phyloP scores from a whole-genome alignment of 2,888 invertebrate genomes.

The Nemoura dubitans region DNA sequence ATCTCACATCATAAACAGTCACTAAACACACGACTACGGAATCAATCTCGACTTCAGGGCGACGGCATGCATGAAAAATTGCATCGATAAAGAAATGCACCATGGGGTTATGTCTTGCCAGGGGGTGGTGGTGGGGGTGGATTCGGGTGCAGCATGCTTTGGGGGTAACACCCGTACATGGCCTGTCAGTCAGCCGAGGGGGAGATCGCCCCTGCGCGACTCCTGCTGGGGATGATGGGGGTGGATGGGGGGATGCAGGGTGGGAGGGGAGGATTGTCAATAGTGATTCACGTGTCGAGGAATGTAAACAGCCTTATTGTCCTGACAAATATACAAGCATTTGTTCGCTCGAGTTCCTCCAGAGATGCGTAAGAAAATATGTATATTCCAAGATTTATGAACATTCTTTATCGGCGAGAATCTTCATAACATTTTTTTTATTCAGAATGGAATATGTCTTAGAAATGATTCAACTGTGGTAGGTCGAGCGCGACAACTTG shows the following conservation, averaged over 20 bases:
- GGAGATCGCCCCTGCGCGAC: neutral
- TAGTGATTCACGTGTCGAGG: slow-evolving; percentile 23
- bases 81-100: neutral
- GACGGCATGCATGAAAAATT: neutral
- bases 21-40: too few relatives aligned
- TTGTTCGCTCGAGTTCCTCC: neutral
- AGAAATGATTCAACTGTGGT: too few relatives aligned
- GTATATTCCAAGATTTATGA: neutral
- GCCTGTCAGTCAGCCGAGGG: neutral
- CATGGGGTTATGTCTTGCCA: neutral
- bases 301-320: slow-evolving; percentile 28
- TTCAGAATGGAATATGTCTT: too few relatives aligned
- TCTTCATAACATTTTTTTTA: neutral
- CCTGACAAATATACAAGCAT: neutral
- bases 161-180: neutral
- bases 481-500: too few relatives aligned
- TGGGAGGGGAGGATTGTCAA: slow-evolving; percentile 8
- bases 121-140: neutral
- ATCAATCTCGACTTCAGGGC: too few relatives aligned
- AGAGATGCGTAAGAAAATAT: neutral
- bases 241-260: neutral
- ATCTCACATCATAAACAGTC: too few relatives aligned
- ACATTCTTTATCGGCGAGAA: neutral
- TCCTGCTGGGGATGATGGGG: too few relatives aligned
- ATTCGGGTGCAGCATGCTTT: neutral